phyloP scores from a whole-genome alignment of 1,140 invertebrate genomes.

The Chelonus insularis region DNA sequence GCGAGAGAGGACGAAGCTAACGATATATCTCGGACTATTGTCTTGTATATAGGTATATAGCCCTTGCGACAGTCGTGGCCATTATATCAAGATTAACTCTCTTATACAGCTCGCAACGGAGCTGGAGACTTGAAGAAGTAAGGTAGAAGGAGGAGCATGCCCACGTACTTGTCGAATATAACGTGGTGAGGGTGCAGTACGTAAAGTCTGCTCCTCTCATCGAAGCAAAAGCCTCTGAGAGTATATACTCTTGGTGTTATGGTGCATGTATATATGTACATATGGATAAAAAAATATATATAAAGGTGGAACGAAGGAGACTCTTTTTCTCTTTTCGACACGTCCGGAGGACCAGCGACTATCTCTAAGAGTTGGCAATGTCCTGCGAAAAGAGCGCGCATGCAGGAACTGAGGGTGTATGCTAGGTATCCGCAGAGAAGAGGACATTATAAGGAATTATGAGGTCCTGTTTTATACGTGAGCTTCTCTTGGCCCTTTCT shows the following conservation, averaged over 20 bases:
- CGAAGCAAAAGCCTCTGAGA: no score
- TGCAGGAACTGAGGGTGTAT: conserved; percentile 54
- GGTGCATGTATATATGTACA: neutral
- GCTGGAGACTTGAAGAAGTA: conserved; percentile 15
- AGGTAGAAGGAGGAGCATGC: conserved; percentile 17
- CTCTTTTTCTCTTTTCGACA: neutral
- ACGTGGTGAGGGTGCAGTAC: neutral
- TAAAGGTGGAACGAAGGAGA: neutral
- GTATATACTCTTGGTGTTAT: no score
- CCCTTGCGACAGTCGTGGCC: conserved; percentile 55
- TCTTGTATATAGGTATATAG: conserved; percentile 47
- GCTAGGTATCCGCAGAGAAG: conserved; percentile 58
- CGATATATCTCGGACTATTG: conserved; percentile 60
- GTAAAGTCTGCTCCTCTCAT: neutral
- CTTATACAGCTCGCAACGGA: conserved; percentile 44
- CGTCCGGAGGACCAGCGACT: neutral
- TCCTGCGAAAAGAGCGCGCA: conserved; percentile 31
- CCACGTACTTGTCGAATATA: conserved; percentile 14
- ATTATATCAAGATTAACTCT: conserved; percentile 61
- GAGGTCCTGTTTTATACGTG: conserved; percentile 59
- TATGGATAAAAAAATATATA: conserved; percentile 3
- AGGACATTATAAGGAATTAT: conserved; percentile 61
- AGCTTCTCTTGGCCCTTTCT: conserved; percentile 45
- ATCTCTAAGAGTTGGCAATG: conserved; percentile 45
- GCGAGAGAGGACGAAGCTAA: conserved; percentile 46